phyloP scores from a whole-genome alignment of 2,888 invertebrate species.

The Hermodice carunculata region DNA sequence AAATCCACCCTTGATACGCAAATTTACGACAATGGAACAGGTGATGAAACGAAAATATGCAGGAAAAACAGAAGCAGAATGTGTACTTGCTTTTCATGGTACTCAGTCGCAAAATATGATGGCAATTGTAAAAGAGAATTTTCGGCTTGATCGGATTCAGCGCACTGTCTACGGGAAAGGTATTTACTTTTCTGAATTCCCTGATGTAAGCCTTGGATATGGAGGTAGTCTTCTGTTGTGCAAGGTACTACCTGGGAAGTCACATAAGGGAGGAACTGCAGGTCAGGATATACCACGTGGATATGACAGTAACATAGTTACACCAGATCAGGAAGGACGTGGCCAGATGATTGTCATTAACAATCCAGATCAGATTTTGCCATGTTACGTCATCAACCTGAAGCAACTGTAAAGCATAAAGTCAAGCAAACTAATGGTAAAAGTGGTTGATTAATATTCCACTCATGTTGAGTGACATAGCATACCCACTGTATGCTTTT shows the following conservation, averaged over 20 bases:
- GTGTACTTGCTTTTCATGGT: conserved; percentile 33
- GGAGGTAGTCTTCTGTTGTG: conserved; percentile 10
- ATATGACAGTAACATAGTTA: conserved; percentile 6
- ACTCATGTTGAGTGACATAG: too few species aligned
- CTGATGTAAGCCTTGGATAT: conserved; percentile 6
- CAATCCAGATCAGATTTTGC: conserved; percentile 17
- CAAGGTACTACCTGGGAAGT: conserved; percentile 10
- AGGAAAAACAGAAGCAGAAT: not conserved
- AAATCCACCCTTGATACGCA: conserved; percentile 20
- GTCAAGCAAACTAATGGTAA: too few species aligned
- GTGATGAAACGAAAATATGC: conserved; percentile 16
- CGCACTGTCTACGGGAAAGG: conserved; percentile 19
- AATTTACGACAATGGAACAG: conserved; percentile 10
- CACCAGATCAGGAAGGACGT: conserved; percentile 7
- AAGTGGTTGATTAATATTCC: too few species aligned
- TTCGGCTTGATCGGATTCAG: too few species aligned
- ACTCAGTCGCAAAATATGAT: conserved; percentile 22
- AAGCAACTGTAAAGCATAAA: not conserved
- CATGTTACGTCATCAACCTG: conserved; percentile 9
- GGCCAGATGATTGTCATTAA: conserved; percentile 7
- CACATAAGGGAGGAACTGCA: not conserved
- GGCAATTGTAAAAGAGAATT: conserved; percentile 19
- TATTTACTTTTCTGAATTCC: conserved; percentile 18
- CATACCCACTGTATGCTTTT: too few species aligned
- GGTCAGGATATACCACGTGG: not conserved